Evolutionary conservation across 2,888 invertebrate genomes (phyloP), one percentile per base, ranked within the genome.

Genomic region (Synanthedon tipuliformis): DNA sequence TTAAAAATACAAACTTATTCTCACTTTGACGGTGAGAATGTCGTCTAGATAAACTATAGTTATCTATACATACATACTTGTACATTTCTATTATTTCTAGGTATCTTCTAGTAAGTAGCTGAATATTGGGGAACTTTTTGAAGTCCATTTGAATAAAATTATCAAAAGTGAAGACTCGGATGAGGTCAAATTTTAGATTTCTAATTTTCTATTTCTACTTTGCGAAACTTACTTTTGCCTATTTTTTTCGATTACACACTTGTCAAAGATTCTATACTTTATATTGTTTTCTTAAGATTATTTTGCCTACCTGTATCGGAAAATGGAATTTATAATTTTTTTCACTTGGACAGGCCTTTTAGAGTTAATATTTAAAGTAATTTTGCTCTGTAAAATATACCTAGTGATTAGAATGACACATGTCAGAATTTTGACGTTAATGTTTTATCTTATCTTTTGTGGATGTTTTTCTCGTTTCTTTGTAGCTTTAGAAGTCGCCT

Each of bases 31-130:
- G 48, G 48, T 15, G 13, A 48, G 50, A 12, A 45, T 50, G 48
- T 54, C 41, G 50, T 50, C 52, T 40, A 50, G 23, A 41, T 59
- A 60, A 57, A 54, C 53, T 62, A 34, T 34, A 63, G 55, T 54
- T 52, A 51, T 64, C 34, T 34, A 34, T 34, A 8, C 8, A 34
- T 59, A 61, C n/a, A n/a, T n/a, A 18, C 62, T 65, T 74, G 73
- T 76, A 73, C 63, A 71, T 72, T 76, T 78, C 69, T 75, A 75
- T 71, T 73, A 65, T 69, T 78, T 77, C 73, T 66, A 34, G 34
- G 34, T 34, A 53, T 13, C 71, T 74, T 59, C 65, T 70, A 70
- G 66, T 73, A 69, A 63, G 64, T 74, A 73, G 68, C 50, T 57
- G 56, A 57, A 53, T 67, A 63, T 57, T 61, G 62, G 67, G 64